Conservation (phyloP, 2,113 vertebrate genomes). For the Alosa alosa region DNA sequence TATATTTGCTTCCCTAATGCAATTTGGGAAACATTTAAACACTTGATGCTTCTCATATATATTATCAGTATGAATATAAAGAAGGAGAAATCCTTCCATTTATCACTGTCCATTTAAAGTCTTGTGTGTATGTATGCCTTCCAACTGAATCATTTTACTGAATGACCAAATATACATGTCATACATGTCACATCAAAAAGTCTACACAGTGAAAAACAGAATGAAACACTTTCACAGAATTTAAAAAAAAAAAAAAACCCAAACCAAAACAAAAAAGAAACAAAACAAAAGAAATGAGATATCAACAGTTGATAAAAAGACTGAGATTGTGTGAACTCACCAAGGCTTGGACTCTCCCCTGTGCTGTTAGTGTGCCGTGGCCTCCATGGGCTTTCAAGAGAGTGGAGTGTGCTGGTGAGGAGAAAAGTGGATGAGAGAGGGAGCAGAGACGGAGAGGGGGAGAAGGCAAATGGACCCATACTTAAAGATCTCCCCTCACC, state of each 20-base stretch:
- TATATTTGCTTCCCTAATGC: neutral
- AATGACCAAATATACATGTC: neutral
- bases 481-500: conserved; percentile 58
- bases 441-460: conserved; percentile 47
- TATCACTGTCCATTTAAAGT: neutral
- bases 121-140: neutral
- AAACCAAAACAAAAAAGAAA: neutral
- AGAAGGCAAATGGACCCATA: conserved; percentile 59
- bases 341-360: conserved; percentile 45
- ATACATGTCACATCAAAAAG: neutral
- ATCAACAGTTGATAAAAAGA: neutral
- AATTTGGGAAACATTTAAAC: neutral
- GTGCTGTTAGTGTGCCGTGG: conserved; percentile 48
- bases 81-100: neutral
- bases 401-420: conserved; percentile 48
- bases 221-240: neutral
- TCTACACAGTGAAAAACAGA: neutral
- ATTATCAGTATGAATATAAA: neutral
- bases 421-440: conserved; percentile 48
- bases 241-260: conserved; percentile 31
- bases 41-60: neutral
- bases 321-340: conserved; percentile 49
- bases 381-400: conserved; percentile 56
- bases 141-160: neutral
- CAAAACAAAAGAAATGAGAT: neutral